These are phyloP conservation scores for Onychomys arenicola DNA, from an alignment of 2,797 vertebrate species.

Conservation along the genomic window DNA sequence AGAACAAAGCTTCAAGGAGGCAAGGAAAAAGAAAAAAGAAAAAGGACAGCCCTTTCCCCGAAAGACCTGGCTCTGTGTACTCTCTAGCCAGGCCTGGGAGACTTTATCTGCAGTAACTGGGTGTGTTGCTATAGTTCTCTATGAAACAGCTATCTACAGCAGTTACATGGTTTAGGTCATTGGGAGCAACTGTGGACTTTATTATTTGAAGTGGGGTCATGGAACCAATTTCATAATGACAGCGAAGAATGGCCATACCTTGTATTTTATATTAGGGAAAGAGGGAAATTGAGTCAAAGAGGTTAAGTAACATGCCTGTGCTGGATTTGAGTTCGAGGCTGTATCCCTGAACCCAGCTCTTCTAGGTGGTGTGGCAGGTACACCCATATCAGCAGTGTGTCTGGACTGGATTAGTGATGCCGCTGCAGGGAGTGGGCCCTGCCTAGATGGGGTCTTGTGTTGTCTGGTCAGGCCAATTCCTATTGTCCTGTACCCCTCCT, in stretches of 20 bases:
- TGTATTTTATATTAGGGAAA: neutral
- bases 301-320: neutral
- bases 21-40: neutral
- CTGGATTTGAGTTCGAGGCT: neutral
- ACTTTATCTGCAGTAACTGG: neutral
- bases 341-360: neutral
- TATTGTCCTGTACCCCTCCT: neutral
- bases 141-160: neutral
- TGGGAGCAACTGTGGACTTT: neutral
- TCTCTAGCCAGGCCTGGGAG: neutral
- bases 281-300: slow-evolving; percentile 27
- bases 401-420: neutral
- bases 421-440: neutral
- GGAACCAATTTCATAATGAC: neutral
- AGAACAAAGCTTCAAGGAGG: neutral
- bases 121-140: neutral
- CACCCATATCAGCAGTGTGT: neutral
- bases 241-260: neutral
- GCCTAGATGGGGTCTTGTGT: neutral
- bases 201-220: neutral
- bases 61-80: neutral
- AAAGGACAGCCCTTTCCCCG: no score
- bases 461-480: neutral
- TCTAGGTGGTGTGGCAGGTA: accelerated
- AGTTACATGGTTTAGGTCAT: neutral